phyloP scores from a whole-genome alignment of 2,888 invertebrate species.

The Lasioglossum lativentre region DNA sequence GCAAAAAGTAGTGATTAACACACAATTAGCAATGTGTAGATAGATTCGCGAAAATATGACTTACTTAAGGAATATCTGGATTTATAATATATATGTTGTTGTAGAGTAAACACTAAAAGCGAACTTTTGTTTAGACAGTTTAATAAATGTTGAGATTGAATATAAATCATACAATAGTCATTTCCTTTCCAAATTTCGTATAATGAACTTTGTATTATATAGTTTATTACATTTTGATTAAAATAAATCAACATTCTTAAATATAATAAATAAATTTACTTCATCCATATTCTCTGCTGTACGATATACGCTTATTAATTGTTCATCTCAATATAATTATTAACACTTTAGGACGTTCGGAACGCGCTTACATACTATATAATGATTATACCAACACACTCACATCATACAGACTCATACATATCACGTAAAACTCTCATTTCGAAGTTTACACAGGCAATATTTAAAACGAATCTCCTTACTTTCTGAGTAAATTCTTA shows the following conservation, averaged over 20 bases:
- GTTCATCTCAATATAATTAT: constrained; percentile 32
- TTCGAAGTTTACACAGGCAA: constrained; percentile 39
- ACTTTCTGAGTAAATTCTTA: constrained; percentile 54
- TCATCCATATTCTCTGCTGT: constrained; percentile 49
- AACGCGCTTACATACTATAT: constrained; percentile 50
- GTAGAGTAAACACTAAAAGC: constrained; percentile 14
- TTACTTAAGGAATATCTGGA: background rate
- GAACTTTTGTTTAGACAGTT: constrained; percentile 12
- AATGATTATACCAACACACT: constrained; percentile 42
- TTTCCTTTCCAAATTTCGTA: constrained; percentile 32
- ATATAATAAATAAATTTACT: constrained; percentile 76
- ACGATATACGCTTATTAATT: constrained; percentile 42
- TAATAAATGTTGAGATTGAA: constrained; percentile 22
- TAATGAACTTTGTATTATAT: constrained; percentile 55
- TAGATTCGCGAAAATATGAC: constrained; percentile 5
- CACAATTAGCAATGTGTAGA: background rate
- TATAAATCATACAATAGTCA: constrained; percentile 26
- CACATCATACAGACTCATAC: constrained; percentile 42
- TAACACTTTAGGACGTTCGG: constrained; percentile 51
- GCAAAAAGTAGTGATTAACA: background rate
- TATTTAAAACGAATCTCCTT: constrained; percentile 47
- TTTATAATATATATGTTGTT: background rate
- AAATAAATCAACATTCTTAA: constrained; percentile 76
- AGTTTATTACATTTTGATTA: constrained; percentile 75
- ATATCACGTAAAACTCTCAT: constrained; percentile 27